phyloP scores from a whole-genome alignment of 2,113 vertebrate species.

The Philantomba maxwellii region DNA sequence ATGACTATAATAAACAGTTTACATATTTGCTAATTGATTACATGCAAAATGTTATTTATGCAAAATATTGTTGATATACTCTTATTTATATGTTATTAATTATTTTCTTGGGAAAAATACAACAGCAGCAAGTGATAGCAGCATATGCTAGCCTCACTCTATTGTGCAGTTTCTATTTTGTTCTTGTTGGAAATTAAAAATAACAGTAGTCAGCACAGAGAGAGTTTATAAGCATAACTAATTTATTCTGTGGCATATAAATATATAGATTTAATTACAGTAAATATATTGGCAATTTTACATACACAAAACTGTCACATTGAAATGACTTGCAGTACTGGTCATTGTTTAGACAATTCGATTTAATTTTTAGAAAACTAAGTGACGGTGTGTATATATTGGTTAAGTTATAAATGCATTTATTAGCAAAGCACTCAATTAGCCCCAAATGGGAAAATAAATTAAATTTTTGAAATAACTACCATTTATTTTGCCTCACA shows the following conservation, averaged over 20 bases:
- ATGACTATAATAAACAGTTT: neutral
- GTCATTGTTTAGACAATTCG: neutral
- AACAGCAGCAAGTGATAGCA: neutral
- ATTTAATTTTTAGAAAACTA: neutral
- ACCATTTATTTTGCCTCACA: neutral
- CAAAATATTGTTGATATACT: neutral
- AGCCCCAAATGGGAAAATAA: neutral
- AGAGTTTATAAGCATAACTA: neutral
- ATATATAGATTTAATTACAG: constrained; percentile 8
- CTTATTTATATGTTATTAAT: neutral
- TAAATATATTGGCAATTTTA: neutral
- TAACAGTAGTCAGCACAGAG: neutral
- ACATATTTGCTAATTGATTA: neutral
- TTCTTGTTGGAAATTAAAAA: neutral
- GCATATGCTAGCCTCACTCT: neutral
- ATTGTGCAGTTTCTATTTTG: neutral
- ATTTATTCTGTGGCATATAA: constrained; percentile 10
- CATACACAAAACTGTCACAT: neutral
- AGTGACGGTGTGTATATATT: neutral
- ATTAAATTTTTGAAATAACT: neutral
- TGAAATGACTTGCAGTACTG: neutral
- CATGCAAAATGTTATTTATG: neutral
- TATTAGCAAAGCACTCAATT: neutral
- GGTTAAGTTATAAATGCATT: neutral
- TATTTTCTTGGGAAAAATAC: neutral